These are phyloP conservation scores for Spheniscus humboldti DNA, from an alignment of 2,797 vertebrate species.

Conservation along the genomic window DNA sequence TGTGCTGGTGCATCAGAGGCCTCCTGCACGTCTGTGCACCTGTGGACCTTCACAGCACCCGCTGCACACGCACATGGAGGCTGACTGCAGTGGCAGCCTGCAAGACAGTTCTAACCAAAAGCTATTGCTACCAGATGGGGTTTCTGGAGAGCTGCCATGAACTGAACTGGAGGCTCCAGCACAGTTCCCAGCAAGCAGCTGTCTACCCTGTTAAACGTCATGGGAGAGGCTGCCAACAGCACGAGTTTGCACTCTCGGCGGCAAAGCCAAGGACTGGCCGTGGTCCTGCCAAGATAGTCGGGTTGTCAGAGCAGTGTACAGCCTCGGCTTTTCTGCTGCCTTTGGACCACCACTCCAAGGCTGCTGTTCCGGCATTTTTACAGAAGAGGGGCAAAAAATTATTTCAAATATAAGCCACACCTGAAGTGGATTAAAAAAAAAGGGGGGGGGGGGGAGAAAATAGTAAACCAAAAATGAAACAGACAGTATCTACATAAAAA, in stretches of 20 bases:
- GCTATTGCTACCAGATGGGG: neutral
- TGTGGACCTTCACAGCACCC: neutral
- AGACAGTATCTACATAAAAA: neutral
- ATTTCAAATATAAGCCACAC: neutral
- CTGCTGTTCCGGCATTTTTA: neutral
- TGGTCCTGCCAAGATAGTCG: neutral
- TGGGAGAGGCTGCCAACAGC: neutral
- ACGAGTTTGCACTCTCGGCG: neutral
- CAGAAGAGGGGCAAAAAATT: neutral
- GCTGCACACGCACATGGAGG: accelerated
- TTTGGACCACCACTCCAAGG: neutral
- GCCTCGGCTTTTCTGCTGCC: neutral
- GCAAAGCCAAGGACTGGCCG: neutral
- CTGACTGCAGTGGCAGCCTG: too few species aligned
- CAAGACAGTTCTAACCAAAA: neutral
- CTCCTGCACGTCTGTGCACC: accelerated
- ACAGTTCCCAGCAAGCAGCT: neutral
- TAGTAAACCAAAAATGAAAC: neutral
- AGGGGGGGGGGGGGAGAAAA: neutral
- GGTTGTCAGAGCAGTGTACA: neutral
- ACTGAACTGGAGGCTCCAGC: neutral
- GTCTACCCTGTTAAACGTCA: neutral
- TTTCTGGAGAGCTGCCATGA: neutral
- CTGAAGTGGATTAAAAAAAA: neutral
- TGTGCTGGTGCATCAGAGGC: accelerated